These are phyloP conservation scores for Epirrita christyi DNA, from an alignment of 2,888 invertebrate species.

Conservation along the genomic window DNA sequence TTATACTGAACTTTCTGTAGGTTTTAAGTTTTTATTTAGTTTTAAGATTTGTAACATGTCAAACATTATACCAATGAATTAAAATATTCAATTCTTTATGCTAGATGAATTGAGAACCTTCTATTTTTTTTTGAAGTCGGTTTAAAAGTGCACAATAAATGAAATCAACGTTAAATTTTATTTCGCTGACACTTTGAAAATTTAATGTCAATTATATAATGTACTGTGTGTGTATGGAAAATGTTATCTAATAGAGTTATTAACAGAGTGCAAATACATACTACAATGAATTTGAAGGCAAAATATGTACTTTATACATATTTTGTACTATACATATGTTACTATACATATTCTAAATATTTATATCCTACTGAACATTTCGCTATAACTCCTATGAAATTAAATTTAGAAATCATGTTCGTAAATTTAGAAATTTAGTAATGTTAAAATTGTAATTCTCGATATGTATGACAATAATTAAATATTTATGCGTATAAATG, in stretches of 20 bases:
- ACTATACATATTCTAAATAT: too few relatives aligned
- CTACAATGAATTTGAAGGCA: neutral
- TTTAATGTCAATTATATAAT: constrained; percentile 10
- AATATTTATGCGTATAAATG: constrained; percentile 65
- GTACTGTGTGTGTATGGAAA: neutral
- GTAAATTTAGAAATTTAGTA: constrained; percentile 4
- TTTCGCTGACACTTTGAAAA: too few relatives aligned
- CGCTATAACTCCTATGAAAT: constrained; percentile 7
- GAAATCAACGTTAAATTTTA: too few relatives aligned
- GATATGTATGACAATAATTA: constrained; percentile 75
- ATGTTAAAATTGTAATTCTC: constrained; percentile 30
- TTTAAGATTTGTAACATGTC: constrained; percentile 43
- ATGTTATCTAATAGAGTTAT: neutral
- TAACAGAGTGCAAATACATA: neutral
- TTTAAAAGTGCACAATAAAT: constrained; percentile 3
- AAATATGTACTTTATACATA: too few relatives aligned
- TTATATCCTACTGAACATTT: neutral
- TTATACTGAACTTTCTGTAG: constrained; percentile 13
- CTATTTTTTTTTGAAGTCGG: too few relatives aligned
- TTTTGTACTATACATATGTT: too few relatives aligned
- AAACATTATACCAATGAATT: constrained; percentile 26
- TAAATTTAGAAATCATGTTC: constrained; percentile 14
- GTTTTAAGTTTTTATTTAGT: constrained; percentile 44
- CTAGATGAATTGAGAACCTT: too few relatives aligned
- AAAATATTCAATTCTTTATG: constrained; percentile 1